phyloP scores from a whole-genome alignment of 2,888 invertebrate species.

The Acanthococcus lagerstroemiae region DNA sequence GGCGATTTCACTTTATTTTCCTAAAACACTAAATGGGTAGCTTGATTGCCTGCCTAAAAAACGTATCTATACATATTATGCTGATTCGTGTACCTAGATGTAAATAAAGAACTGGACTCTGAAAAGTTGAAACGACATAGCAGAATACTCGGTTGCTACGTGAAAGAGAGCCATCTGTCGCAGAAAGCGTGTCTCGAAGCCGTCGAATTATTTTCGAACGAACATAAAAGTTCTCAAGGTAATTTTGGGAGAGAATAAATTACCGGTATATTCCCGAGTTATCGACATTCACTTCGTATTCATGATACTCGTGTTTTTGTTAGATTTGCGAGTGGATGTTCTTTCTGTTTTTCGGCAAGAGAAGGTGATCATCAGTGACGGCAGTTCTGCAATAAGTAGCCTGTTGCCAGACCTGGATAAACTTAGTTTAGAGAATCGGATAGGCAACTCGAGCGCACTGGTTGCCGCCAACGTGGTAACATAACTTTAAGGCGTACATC shows the following conservation, averaged over 20 bases:
- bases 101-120: not conserved
- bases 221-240: slow-evolving; percentile 15
- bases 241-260: not conserved
- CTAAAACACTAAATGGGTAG: too few relatives aligned
- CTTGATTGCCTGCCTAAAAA: not conserved
- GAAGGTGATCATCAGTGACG: slow-evolving; percentile 7
- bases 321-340: slow-evolving; percentile 8
- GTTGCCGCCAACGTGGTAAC: not conserved
- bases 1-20: not conserved
- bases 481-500: not conserved
- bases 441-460: not conserved
- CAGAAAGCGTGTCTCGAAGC: slow-evolving; percentile 18
- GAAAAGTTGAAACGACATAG: slow-evolving; percentile 22
- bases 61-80: not conserved
- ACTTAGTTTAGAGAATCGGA: slow-evolving; percentile 10
- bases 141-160: slow-evolving; percentile 22
- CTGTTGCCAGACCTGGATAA: slow-evolving; percentile 7
- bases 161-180: slow-evolving; percentile 13
- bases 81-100: not conserved
- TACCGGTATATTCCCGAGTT: not conserved
- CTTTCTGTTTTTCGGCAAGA: slow-evolving; percentile 5
- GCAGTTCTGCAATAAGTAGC: not conserved
- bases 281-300: not conserved
- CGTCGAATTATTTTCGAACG: slow-evolving; percentile 13
- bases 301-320: not conserved